Percentiles rank a stretch among this genome's conserved stretches.
These are phyloP conservation scores for Pantherophis guttatus DNA, from an alignment of 2,113 vertebrate genomes.

Conservation along the genomic window DNA sequence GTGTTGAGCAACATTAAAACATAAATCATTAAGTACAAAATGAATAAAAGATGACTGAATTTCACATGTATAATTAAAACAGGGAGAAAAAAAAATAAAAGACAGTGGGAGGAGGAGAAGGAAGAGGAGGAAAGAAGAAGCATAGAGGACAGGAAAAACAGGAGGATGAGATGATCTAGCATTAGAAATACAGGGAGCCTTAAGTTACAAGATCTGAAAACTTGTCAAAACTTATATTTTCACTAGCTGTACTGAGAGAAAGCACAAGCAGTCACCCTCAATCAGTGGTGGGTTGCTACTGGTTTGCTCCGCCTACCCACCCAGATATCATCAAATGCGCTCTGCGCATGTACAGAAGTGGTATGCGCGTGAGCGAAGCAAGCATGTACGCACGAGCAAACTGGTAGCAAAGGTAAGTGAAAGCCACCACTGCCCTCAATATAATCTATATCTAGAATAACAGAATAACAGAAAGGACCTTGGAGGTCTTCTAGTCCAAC, in stretches of 20 bases:
- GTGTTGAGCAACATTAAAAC: constrained; percentile 36
- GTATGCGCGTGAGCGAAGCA: too few species aligned
- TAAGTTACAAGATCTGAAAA: not conserved
- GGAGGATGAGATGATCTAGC: not conserved
- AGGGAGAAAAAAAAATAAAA: not conserved
- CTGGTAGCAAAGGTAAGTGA: too few species aligned
- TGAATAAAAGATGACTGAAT: constrained; percentile 49
- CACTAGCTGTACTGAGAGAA: not conserved
- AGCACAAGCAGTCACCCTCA: not conserved
- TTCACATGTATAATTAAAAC: constrained; percentile 57
- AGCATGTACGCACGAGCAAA: too few species aligned
- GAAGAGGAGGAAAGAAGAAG: not conserved
- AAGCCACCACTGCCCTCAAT: too few species aligned
- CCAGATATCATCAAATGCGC: too few species aligned
- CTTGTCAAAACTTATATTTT: not conserved
- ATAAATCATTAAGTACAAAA: constrained; percentile 60
- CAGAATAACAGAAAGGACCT: not conserved
- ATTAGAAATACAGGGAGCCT: not conserved
- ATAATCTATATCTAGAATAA: not conserved
- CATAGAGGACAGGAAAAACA: not conserved
- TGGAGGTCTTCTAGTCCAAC: not conserved
- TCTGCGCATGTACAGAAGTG: too few species aligned
- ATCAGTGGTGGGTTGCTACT: too few species aligned
- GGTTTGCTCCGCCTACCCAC: too few species aligned
- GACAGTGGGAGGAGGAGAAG: not conserved